Evolutionary conservation across 2,888 invertebrate genomes (phyloP).

Genomic region (Isotomurus palustris): DNA sequence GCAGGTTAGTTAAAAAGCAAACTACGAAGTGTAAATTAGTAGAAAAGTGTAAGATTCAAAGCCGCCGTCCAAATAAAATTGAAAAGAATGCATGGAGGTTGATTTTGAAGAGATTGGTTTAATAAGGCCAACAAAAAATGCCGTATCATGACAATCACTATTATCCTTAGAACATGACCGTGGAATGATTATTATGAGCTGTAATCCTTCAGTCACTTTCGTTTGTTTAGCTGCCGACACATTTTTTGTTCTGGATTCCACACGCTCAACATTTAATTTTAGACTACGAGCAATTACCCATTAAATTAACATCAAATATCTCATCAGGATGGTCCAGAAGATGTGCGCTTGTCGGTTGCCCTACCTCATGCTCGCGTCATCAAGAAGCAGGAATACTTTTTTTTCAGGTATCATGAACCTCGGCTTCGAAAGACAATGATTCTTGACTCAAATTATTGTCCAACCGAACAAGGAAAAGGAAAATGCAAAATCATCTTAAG

Average conservation of each 20-base stretch:
- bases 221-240: constrained; percentile 38
- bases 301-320: constrained; percentile 17
- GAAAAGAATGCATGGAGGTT: neutral
- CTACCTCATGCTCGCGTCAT: too few relatives aligned
- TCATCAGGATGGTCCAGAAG: too few relatives aligned
- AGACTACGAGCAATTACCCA: constrained; percentile 26
- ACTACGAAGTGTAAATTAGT: too few relatives aligned
- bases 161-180: constrained; percentile 7
- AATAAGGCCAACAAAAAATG: constrained; percentile 20
- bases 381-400: too few relatives aligned
- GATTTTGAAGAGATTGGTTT: neutral
- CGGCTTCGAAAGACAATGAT: too few relatives aligned
- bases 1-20: too few relatives aligned
- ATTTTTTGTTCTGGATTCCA: constrained; percentile 37
- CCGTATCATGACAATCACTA: constrained; percentile 28
- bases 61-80: neutral
- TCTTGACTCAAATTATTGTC: too few relatives aligned
- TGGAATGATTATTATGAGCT: neutral
- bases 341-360: too few relatives aligned
- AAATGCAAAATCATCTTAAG: too few relatives aligned
- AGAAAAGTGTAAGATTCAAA: constrained; percentile 1
- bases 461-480: too few relatives aligned
- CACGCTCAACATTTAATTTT: constrained; percentile 35
- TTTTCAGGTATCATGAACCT: too few relatives aligned
- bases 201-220: constrained; percentile 10